Evolutionary conservation across 2,113 vertebrate genomes (phyloP).

Genomic region (Mormyrus lacerda): DNA sequence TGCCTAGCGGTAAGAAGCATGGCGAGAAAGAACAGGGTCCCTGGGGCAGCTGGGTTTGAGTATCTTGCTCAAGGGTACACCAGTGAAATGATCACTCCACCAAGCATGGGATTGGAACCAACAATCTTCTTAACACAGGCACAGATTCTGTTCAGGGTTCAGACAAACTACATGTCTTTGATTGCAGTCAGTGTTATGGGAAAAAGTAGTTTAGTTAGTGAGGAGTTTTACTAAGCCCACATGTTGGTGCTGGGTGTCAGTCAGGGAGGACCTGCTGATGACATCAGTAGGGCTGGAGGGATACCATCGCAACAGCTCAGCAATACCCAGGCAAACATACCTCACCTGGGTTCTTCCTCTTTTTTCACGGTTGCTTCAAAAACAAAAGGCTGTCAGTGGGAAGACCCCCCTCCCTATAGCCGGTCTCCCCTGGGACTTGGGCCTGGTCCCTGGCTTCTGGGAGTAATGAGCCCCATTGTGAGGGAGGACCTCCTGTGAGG

Average conservation of each 20-base stretch:
- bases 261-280: not conserved
- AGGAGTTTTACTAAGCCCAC: not conserved
- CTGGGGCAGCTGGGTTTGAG: not conserved
- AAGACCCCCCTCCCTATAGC: not conserved
- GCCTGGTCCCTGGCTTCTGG: conserved; percentile 33
- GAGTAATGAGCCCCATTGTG: conserved; percentile 51
- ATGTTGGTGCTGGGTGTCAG: not conserved
- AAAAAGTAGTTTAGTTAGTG: no score
- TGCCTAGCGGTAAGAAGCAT: not conserved
- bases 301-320: not conserved
- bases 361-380: not conserved
- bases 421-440: not conserved
- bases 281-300: not conserved
- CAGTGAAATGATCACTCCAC: not conserved
- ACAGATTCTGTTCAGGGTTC: not conserved
- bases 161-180: not conserved
- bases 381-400: not conserved
- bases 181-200: not conserved
- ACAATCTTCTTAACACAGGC: not conserved
- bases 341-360: not conserved
- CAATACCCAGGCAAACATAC: not conserved
- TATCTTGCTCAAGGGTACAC: not conserved
- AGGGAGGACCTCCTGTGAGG: conserved; percentile 51
- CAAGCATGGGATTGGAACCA: not conserved
- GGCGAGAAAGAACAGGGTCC: not conserved